phyloP scores from a whole-genome alignment of 1,140 invertebrate species.

The Tetramorium alpestre region DNA sequence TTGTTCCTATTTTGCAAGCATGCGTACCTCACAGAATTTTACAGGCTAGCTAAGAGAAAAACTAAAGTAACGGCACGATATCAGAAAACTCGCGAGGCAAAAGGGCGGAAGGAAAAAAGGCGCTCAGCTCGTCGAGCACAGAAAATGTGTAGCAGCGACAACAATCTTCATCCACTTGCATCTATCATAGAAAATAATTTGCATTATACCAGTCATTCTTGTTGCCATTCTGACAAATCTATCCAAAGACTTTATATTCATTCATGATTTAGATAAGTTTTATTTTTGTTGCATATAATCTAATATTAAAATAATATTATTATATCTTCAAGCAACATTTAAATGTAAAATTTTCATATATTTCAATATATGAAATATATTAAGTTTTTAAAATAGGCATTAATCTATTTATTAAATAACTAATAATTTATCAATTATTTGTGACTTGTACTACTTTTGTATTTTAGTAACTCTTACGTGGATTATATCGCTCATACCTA shows the following conservation, averaged over 20 bases:
- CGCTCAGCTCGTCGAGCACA: conserved; percentile 24
- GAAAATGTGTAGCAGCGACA: conserved; percentile 24
- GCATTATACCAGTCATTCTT: not conserved
- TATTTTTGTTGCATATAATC: not conserved
- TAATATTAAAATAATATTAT: not conserved
- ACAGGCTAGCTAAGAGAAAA: conserved; percentile 24
- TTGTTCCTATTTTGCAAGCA: conserved; percentile 46
- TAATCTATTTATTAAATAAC: not conserved
- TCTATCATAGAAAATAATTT: conserved; percentile 25
- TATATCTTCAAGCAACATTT: not conserved
- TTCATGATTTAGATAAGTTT: not conserved
- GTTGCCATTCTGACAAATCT: not conserved
- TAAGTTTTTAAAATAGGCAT: not conserved
- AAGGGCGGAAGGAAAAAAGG: conserved; percentile 10
- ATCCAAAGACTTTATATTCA: not conserved
- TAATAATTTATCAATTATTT: not conserved
- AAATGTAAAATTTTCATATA: not conserved
- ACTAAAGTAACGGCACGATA: conserved; percentile 26
- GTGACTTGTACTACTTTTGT: not conserved
- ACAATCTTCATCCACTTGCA: conserved; percentile 10
- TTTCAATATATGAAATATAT: not conserved
- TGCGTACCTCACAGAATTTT: conserved; percentile 43
- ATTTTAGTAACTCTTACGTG: not conserved
- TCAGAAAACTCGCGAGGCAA: conserved; percentile 30
- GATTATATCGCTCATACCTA: conserved; percentile 7